Evolutionary conservation across 2,113 vertebrate genomes (phyloP).

Genomic region (Ciconia maguari): DNA sequence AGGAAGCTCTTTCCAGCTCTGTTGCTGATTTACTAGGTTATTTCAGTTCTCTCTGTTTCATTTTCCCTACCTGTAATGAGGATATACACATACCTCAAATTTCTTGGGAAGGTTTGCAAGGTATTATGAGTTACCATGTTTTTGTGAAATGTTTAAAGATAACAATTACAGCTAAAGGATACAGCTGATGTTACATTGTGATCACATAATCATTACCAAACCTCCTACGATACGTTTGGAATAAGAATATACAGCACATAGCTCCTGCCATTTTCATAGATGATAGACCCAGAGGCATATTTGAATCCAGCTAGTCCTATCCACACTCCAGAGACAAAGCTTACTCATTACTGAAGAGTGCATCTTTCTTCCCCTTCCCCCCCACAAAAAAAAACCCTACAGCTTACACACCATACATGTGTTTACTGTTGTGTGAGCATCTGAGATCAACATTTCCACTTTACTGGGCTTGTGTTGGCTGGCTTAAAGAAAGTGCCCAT

Average conservation of each 20-base stretch:
- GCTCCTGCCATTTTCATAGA: background rate
- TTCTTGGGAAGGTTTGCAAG: background rate
- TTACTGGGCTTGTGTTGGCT: background rate
- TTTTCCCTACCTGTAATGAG: background rate
- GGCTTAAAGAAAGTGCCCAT: background rate
- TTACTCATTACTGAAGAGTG: background rate
- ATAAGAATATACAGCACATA: background rate
- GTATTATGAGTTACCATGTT: background rate
- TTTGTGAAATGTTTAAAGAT: background rate
- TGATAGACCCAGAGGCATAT: background rate
- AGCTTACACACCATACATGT: background rate
- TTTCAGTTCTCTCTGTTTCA: background rate
- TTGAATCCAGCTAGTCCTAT: background rate
- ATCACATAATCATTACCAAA: background rate
- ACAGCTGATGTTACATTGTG: background rate
- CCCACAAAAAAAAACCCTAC: background rate
- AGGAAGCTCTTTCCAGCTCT: background rate
- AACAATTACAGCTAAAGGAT: background rate
- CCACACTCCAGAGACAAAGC: background rate
- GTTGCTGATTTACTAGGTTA: background rate
- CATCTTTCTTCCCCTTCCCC: background rate
- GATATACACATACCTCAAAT: background rate
- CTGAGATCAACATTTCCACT: background rate
- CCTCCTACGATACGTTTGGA: fast-evolving
- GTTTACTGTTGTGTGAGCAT: background rate